Evolutionary conservation across 2,113 vertebrate species (phyloP), one percentile per base, ranked within the genome.

Genomic region (Tachuris rubrigastra): DNA sequence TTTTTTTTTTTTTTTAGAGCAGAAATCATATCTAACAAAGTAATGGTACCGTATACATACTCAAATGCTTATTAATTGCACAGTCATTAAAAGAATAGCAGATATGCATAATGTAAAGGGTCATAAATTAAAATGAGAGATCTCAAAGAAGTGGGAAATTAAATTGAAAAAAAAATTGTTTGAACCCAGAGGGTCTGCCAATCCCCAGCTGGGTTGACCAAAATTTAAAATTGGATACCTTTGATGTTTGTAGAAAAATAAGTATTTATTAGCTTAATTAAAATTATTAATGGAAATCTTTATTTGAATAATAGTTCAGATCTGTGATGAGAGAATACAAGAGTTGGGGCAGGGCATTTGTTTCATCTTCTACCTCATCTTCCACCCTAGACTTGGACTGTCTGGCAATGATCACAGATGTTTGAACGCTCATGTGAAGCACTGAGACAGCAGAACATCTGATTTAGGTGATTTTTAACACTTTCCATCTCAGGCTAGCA

Each of bases 311-410:
- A 23, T 46, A 59, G 18, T 42, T 50, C 46, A 28, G 9, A 27
- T 39, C 19, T 58, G 2, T 22, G 5, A 62, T 31, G 23, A 59
- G 5, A 59, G 7, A n/a, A 85, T 87, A 69, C 5, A 76, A 69
- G 2, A 1, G 0, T 33, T 77, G 13, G 2, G 2, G 2, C 3
- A 65, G 14, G 2, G 2, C 8, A 37, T 44, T 63, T 0, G n/a
- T 59, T 59, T 2, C 1, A 2, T 87, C 27, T 56, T 3, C 4
- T 42, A 15, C 30, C 33, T 4, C 46, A 0, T 37, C 6, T 76
- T 73, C 4, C 76, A 60, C 31, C 59, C 13, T 55, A 68, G 4
- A 2, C 19, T 87, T 77, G 9, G 4, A 60, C 24, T 60, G 1
- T 14, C 33, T 77, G 33, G 8, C 8, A 93, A 42, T 7, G 35